Evolutionary conservation across 2,888 invertebrate genomes (phyloP), one percentile per base, ranked within the genome.

Genomic region (Morpho helenor): DNA sequence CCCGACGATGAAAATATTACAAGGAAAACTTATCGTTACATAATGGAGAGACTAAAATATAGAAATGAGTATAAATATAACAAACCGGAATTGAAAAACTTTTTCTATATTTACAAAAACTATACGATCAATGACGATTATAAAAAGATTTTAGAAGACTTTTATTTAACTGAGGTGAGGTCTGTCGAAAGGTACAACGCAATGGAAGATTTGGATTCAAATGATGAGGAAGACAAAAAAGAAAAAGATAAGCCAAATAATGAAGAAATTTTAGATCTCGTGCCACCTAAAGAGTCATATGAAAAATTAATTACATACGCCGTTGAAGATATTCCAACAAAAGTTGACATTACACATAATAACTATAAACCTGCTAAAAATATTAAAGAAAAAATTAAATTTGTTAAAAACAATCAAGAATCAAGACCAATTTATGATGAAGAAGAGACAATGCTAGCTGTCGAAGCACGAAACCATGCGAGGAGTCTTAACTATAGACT

Each of bases 21-120:
- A 3, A 82, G 92, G 65, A 84, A 82, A 59, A 87, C 88, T 7
- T 92, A 88, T 71, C 82, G 80, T 6, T 83, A 78, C 50, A 87
- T 92, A 7, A 85, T 92, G 80, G 83, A 91, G 53, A 80, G 91
- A 50, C 70, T 92, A n/a, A 89, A 85, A 65, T 91, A 91, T 52
- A 86, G 79, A 3, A 81, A 88, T 53, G 83, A 87, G 61, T 91
- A 88, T 65, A 85, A 87, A 75, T 78, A 82, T 56, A 91, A 91
- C 63, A 83, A 87, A 59, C 94, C 94, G 1, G 93, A 94, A 66
- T 82, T 94, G 64, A 93, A 93, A 72, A 93, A 93, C 68, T 94
- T 92, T 87, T 92, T 94, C 69, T 94, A 94, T 68, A 91, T 94
- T 7, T 94, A 94, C 75, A 93, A 93, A 69, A 94, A 94, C 68